Conservation (phyloP, 1,140 invertebrate species). For the Caerostris darwini region DNA sequence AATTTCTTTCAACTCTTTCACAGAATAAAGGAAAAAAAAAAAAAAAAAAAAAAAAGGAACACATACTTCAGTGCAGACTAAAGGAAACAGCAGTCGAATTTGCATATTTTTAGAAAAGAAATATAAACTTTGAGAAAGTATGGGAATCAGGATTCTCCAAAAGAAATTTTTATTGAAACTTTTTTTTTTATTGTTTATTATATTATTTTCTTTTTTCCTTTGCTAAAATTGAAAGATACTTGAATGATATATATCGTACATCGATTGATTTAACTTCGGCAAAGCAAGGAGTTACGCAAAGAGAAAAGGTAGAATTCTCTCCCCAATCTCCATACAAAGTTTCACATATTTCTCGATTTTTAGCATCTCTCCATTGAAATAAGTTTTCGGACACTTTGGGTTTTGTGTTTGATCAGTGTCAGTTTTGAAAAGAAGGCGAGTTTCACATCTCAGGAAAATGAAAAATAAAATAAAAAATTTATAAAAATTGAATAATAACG, state of each 20-base stretch:
- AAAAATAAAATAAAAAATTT: too few relatives aligned
- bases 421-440: not conserved
- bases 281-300: not conserved
- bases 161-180: constrained; percentile 47
- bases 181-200: not conserved
- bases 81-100: constrained; percentile 50
- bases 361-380: not conserved
- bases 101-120: constrained; percentile 49
- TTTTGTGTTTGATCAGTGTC: not conserved
- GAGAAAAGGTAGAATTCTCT: not conserved
- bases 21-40: not conserved
- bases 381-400: not conserved
- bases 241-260: not conserved
- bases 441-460: too few relatives aligned
- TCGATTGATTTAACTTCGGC: constrained; percentile 9
- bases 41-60: not conserved
- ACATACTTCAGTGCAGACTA: too few relatives aligned
- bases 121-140: constrained; percentile 21
- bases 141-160: not conserved
- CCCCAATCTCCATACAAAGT: not conserved
- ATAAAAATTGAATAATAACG: too few relatives aligned
- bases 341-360: not conserved
- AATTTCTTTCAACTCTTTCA: constrained; percentile 34
- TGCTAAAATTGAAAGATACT: not conserved
- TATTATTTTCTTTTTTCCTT: constrained; percentile 8